These are phyloP conservation scores for Theristicus caerulescens DNA, from an alignment of 2,113 vertebrate genomes.

Conservation along the genomic window DNA sequence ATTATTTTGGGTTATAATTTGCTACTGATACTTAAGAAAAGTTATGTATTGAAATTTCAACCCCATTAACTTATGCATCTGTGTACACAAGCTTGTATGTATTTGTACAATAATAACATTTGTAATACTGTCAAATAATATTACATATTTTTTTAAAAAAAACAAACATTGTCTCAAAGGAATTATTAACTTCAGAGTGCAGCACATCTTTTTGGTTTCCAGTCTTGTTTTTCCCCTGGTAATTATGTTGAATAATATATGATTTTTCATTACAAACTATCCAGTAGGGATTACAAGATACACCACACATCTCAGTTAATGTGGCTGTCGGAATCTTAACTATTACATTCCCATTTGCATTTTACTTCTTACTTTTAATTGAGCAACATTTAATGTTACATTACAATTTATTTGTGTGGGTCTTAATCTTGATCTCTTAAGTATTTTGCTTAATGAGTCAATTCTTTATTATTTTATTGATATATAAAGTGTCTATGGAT, in stretches of 20 bases:
- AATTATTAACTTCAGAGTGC: not conserved
- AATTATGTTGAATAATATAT: slow-evolving; percentile 34
- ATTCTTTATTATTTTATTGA: not conserved
- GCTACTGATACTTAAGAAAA: not conserved
- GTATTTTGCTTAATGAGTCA: not conserved
- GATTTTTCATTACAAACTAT: slow-evolving; percentile 19
- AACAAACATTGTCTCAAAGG: not conserved
- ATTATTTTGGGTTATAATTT: slow-evolving; percentile 4
- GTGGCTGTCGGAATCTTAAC: not conserved
- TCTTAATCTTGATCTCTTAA: not conserved
- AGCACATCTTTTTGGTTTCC: not conserved
- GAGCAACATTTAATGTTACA: not conserved
- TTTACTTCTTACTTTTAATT: slow-evolving; percentile 3
- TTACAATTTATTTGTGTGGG: not conserved
- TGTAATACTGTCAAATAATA: slow-evolving; percentile 13
- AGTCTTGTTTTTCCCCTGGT: not conserved
- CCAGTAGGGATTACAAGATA: not conserved
- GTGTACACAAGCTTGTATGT: not conserved
- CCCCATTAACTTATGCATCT: not conserved
- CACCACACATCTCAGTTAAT: not conserved
- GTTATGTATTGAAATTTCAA: slow-evolving; percentile 5
- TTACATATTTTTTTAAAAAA: not conserved
- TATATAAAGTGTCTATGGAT: not conserved
- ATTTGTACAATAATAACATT: not conserved
- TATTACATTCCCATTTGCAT: not conserved